Evolutionary conservation across 2,888 invertebrate genomes (phyloP), one percentile per base, ranked within the genome.

Genomic region (Monoplex corrugatus): DNA sequence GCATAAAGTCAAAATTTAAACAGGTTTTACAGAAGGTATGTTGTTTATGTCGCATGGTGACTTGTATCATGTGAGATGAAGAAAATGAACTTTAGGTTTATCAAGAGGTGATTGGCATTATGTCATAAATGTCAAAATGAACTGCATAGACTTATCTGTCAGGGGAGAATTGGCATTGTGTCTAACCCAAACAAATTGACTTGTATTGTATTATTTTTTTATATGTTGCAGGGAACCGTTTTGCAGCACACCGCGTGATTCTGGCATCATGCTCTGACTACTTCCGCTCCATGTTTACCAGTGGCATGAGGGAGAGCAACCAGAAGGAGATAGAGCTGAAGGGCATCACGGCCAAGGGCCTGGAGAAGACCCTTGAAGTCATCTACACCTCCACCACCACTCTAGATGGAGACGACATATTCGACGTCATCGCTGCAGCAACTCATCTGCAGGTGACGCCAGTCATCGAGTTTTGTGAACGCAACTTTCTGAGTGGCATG

Each of bases 231-330:
- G 96, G 94, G 88, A 94, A 93, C 86, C 93, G 93, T 87, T 96
- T 94, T 94, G 95, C 96, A 78, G 95, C 95, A n/a, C 96, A 96
- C 91, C 94, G 96, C 86, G 95, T 96, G 44, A 95, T 96, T 89
- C 92, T 96, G 88, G 96, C 96, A 35, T 95, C 96, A 8, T 95
- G 95, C 87, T 96, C 95, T 0, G 96, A 96, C 91, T 96, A 96
- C 91, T 96, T 96, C 91, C 95, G 95, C 6, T 96, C 96, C 35
- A 96, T 96, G 96, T 96, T 96, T 92, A 96, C 96, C 8, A 95
- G 95, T 87, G 96, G 96, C 3, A 96, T 96, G 96, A 94, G 95
- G 75, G 96, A 96, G 90, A 95, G 95, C 92, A 95, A 92, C 80
- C 95, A 96, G 91, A 92, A 93, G 80, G 96, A 96, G 91, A 96